phyloP scores from a whole-genome alignment of 2,797 vertebrate species.

The Argyrosomus regius region DNA sequence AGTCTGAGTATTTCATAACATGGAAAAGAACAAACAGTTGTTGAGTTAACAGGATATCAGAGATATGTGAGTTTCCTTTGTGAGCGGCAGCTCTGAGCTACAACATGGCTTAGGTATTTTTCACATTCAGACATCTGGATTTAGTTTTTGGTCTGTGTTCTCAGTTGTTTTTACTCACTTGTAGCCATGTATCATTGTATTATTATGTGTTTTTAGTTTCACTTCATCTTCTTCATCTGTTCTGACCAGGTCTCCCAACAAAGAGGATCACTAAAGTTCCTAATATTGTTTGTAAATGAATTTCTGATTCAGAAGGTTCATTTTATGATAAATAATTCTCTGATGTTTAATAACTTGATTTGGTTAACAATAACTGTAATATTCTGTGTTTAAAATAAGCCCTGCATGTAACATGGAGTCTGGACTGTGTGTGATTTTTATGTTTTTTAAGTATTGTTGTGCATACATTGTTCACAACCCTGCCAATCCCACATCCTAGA shows the following conservation, averaged over 20 bases:
- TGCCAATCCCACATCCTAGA: too few species aligned
- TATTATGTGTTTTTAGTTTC: neutral
- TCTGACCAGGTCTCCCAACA: neutral
- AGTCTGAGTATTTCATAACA: conserved; percentile 35
- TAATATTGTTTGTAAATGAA: too few species aligned
- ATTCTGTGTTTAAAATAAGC: too few species aligned
- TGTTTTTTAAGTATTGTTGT: too few species aligned
- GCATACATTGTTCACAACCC: too few species aligned
- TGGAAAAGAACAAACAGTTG: conserved; percentile 30
- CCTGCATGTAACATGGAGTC: too few species aligned
- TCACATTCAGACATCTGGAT: conserved; percentile 43
- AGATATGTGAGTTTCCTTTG: conserved; percentile 33
- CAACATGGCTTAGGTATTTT: conserved; percentile 16
- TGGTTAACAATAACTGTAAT: too few species aligned
- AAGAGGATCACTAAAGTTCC: too few species aligned
- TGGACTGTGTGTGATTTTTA: too few species aligned
- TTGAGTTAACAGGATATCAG: conserved; percentile 27
- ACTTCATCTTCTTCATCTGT: neutral
- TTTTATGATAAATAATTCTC: too few species aligned
- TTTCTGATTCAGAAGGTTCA: too few species aligned
- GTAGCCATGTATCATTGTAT: neutral
- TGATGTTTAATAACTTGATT: too few species aligned
- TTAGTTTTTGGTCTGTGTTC: conserved; percentile 4
- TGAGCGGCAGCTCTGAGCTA: conserved; percentile 15
- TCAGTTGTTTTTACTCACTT: neutral